Evolutionary conservation across 2,888 invertebrate genomes (phyloP).

Genomic region (Acanthopleura granulata): DNA sequence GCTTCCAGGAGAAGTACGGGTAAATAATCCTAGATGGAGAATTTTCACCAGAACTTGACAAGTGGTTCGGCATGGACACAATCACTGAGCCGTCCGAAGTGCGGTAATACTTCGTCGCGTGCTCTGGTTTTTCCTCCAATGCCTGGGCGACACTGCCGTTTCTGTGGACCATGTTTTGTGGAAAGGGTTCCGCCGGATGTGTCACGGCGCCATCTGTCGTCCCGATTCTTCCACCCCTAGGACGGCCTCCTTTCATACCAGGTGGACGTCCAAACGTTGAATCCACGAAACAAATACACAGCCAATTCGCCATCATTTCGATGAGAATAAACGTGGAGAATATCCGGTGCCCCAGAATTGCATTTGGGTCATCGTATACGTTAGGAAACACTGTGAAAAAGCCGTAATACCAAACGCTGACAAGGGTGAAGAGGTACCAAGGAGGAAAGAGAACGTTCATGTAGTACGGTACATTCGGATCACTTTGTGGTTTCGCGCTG

Average conservation of each 20-base stretch:
- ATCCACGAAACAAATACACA: constrained; percentile 16
- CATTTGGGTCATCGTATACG: neutral
- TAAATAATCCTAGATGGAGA: neutral
- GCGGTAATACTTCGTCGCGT: constrained; percentile 15
- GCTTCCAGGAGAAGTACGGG: constrained; percentile 15
- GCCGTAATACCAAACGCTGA: constrained; percentile 16
- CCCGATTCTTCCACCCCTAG: neutral
- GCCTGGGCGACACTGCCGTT: neutral
- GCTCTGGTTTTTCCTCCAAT: neutral
- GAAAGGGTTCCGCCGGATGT: neutral
- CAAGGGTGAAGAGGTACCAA: neutral
- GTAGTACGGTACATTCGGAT: neutral
- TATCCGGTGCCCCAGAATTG: neutral
- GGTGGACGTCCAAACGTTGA: constrained; percentile 2
- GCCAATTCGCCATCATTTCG: constrained; percentile 14
- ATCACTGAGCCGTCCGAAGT: constrained; percentile 3
- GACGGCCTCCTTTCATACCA: neutral
- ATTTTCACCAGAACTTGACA: neutral
- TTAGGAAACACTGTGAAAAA: constrained; percentile 9
- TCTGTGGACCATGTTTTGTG: neutral
- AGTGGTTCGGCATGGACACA: neutral
- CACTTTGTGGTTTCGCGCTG: neutral
- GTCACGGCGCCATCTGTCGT: neutral
- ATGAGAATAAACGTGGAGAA: constrained; percentile 12
- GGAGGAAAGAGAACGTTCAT: constrained; percentile 2